Evolutionary conservation across 2,113 vertebrate species (phyloP).

Genomic region (Semnornis frantzii): DNA sequence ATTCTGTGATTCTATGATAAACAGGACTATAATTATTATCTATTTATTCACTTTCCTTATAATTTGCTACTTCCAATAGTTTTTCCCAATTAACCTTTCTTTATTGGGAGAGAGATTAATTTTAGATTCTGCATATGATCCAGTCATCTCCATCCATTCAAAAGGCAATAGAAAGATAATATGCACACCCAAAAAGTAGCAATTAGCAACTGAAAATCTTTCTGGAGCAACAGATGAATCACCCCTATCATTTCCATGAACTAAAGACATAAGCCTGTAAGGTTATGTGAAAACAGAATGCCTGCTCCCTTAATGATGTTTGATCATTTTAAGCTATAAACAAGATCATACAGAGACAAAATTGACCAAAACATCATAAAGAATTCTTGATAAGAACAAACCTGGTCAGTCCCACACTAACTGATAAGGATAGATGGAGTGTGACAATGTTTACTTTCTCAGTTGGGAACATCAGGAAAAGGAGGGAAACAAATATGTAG

Average conservation of each 20-base stretch:
- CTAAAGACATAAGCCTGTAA: background rate
- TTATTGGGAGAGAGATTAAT: background rate
- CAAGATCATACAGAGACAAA: background rate
- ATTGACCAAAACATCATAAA: accelerated
- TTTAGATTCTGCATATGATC: background rate
- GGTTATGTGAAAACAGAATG: background rate
- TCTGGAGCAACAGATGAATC: background rate
- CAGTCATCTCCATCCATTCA: background rate
- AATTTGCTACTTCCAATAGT: background rate
- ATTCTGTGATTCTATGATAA: background rate
- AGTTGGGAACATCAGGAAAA: background rate
- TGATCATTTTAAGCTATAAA: background rate
- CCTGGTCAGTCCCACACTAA: background rate
- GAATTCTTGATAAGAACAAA: background rate
- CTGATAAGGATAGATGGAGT: background rate
- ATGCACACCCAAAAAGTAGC: background rate
- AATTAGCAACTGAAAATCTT: background rate
- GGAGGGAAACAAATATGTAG: background rate
- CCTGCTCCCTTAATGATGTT: background rate
- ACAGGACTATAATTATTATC: background rate
- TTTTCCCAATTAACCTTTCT: background rate
- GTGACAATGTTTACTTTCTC: background rate
- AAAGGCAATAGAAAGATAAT: background rate
- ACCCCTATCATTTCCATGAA: background rate
- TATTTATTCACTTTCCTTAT: background rate